These are phyloP conservation scores for Orthosia gothica DNA, from an alignment of 2,888 invertebrate genomes.

Conservation along the genomic window DNA sequence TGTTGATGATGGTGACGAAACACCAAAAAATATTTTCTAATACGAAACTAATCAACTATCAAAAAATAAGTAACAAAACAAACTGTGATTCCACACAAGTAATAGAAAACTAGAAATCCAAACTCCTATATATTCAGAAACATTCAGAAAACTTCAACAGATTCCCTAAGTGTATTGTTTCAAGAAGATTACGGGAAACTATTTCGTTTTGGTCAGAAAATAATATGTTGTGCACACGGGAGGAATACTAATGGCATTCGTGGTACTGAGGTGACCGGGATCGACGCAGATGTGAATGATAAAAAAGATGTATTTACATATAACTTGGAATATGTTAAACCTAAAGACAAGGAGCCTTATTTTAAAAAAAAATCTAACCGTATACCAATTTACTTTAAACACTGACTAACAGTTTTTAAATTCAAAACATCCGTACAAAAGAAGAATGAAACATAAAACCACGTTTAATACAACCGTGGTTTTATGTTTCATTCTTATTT, in stretches of 20 bases:
- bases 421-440: too few relatives aligned
- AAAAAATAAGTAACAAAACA: slow-evolving; percentile 15
- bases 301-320: slow-evolving; percentile 25
- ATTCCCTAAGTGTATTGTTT: slow-evolving; percentile 64
- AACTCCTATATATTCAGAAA: slow-evolving; percentile 43
- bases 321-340: not conserved
- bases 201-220: slow-evolving; percentile 60
- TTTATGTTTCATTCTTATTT: too few relatives aligned
- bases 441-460: too few relatives aligned
- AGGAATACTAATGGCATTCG: slow-evolving; percentile 58
- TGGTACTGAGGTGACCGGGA: slow-evolving; percentile 31
- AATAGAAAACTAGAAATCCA: slow-evolving; percentile 44
- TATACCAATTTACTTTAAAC: too few relatives aligned
- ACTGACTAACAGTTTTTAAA: too few relatives aligned
- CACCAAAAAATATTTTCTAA: slow-evolving; percentile 14
- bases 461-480: too few relatives aligned
- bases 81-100: slow-evolving; percentile 29
- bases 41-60: slow-evolving; percentile 31
- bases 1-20: not conserved
- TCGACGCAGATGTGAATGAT: slow-evolving; percentile 43
- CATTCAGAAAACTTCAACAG: slow-evolving; percentile 59
- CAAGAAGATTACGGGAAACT: slow-evolving; percentile 63
- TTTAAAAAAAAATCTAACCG: too few relatives aligned
- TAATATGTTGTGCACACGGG: slow-evolving; percentile 57
- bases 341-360: not conserved